Evolutionary conservation across 2,797 vertebrate species (phyloP).

Genomic region (Aplochiton taeniatus): DNA sequence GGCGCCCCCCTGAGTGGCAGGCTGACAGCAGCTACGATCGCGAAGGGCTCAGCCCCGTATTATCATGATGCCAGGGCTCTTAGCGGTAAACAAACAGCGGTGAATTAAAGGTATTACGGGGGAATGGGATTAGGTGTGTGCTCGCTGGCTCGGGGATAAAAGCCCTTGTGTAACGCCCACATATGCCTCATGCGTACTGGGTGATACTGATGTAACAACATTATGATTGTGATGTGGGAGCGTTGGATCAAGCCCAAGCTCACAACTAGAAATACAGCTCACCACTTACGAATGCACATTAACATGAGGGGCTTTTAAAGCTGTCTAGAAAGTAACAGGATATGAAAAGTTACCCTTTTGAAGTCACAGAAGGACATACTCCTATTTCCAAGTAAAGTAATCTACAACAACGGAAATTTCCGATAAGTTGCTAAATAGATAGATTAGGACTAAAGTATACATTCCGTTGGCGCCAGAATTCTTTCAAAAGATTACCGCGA

Average conservation of each 20-base stretch:
- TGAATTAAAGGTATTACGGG: constrained; percentile 15
- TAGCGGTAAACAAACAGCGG: constrained; percentile 16
- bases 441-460: no score
- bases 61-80: constrained; percentile 6
- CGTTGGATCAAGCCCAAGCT: no score
- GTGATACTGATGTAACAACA: neutral
- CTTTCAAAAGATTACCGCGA: no score
- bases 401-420: no score
- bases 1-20: neutral
- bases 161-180: constrained; percentile 3
- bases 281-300: no score
- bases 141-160: neutral
- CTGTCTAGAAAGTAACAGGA: no score
- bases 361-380: no score
- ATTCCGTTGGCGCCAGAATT: no score
- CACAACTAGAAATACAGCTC: neutral
- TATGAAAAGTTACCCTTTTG: no score
- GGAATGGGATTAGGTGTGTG: constrained; percentile 6
- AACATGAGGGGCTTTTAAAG: no score
- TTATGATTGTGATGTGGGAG: neutral
- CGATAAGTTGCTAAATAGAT: no score
- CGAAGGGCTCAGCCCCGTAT: constrained; percentile 6
- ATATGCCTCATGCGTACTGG: neutral
- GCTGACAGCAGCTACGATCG: constrained; percentile 1
- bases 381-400: no score